A percentile compares a stretch with the other conserved stretches of the same genome.
These are phyloP conservation scores for Astreopora myriophthalma DNA, from an alignment of 64 coral and sea anemone genomes.

Conservation along the genomic window DNA sequence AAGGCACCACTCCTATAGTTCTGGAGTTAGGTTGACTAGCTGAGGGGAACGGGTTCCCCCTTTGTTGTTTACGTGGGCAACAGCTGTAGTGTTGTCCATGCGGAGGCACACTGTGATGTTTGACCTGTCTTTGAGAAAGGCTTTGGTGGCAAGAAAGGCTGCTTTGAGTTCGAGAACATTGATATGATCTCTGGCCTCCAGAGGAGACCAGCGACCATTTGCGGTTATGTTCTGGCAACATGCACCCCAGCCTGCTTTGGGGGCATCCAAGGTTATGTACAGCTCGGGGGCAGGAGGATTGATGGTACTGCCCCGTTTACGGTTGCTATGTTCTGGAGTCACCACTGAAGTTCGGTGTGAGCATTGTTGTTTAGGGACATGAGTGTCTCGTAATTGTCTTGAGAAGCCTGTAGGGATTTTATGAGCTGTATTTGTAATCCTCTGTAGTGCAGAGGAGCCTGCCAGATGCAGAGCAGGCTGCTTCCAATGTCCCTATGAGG, in stretches of 20 bases:
- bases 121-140: not conserved
- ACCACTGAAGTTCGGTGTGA: conserved; percentile 12
- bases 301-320: conserved; percentile 44
- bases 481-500: conserved; percentile 4
- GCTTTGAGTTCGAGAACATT: too few species aligned
- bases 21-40: conserved; percentile 11
- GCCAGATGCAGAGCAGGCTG: conserved; percentile 7
- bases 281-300: conserved; percentile 15
- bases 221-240: not conserved
- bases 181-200: too few species aligned
- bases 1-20: conserved; percentile 52
- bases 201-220: not conserved
- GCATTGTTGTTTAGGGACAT: conserved; percentile 15
- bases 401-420: conserved; percentile 14
- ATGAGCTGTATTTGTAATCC: conserved; percentile 30
- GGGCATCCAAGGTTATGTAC: conserved; percentile 19
- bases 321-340: not conserved
- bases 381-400: conserved; percentile 13
- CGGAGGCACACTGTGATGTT: conserved; percentile 1
- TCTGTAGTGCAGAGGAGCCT: conserved; percentile 20
- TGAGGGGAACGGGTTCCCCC: too few species aligned
- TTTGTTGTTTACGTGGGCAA: too few species aligned
- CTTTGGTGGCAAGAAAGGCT: too few species aligned
- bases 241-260: conserved; percentile 34
- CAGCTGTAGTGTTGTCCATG: not conserved